Evolutionary conservation across 2,797 vertebrate genomes (phyloP), one percentile per base, ranked within the genome.

Genomic region (Xiphophorus birchmanni): DNA sequence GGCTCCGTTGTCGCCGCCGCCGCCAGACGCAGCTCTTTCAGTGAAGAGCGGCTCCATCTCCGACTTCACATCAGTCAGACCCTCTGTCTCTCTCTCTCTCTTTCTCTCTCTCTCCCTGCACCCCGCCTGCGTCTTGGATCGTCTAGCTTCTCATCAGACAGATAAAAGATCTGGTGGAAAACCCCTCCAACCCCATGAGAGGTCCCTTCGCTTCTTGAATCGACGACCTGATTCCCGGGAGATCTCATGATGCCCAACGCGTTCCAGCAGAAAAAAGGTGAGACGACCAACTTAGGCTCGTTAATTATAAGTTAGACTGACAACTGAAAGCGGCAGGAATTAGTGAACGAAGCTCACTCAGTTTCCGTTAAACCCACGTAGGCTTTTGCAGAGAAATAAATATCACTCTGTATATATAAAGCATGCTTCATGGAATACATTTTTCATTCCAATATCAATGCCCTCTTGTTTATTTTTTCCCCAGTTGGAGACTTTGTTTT

Each of bases 261-360:
- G 89, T 93, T 95, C 90, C 94, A 94, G 90, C 93, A 94, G 90
- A 95, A 94, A 91, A 93, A 94, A 94, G 95, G 95, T 96, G 90
- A 95, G 93, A 84, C 73, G 74, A 84, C 42, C 83, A 54, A 75
- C 69, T 73, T 84, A 42, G 80, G 23, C 75, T 83, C 77, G 67
- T 23, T n/a, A 52, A 42, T 77, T 50, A 74, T 60, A 42, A 80
- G 44, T 77, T 50, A 75, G 65, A 47, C 73, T 10, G 9, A 60
- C 77, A 74, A 78, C 37, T 0, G 9, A 72, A 10, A 17, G 21
- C 23, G 58, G 45, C n/a, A 13, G 74, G 37, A 67, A 75, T 45
- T 9, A 18, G 42, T 47, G 44, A 72, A 9, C 13, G 3, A 47
- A 45, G 69, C 26, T 47, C 44, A 13, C 45, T 47, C 23, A 17